Evolutionary conservation across 2,888 invertebrate species (phyloP).

Genomic region (Pristionchus fissidentatus): DNA sequence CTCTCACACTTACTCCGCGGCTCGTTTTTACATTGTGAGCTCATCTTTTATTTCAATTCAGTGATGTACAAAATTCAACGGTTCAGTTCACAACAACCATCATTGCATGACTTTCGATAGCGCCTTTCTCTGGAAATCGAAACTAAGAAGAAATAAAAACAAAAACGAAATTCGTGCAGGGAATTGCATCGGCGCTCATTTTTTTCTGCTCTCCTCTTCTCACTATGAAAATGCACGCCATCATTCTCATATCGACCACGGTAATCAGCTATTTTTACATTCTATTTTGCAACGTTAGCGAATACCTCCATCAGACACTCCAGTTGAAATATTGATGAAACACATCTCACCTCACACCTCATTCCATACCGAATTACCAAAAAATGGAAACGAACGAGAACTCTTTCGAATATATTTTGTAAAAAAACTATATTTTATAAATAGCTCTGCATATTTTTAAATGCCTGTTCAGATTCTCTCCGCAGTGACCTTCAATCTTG

Average conservation of each 20-base stretch:
- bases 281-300: neutral
- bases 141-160: no score
- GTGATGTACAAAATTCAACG: no score
- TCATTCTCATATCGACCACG: constrained; percentile 14
- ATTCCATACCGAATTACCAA: no score
- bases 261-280: neutral
- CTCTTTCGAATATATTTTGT: no score
- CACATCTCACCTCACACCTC: no score
- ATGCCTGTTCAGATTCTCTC: constrained; percentile 18
- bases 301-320: neutral
- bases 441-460: no score
- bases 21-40: constrained; percentile 40
- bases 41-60: no score
- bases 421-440: no score
- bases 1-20: constrained; percentile 38
- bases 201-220: constrained; percentile 43
- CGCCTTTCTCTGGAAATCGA: no score
- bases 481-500: neutral
- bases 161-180: neutral
- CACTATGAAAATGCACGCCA: constrained; percentile 12
- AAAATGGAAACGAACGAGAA: neutral
- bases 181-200: neutral
- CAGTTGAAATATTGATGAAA: no score
- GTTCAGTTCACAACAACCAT: no score
- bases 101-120: no score